Percentiles rank a stretch among this genome's conserved stretches.
Evolutionary conservation across 2,797 vertebrate genomes (phyloP).

Genomic region (Dendrocincla fuliginosa): DNA sequence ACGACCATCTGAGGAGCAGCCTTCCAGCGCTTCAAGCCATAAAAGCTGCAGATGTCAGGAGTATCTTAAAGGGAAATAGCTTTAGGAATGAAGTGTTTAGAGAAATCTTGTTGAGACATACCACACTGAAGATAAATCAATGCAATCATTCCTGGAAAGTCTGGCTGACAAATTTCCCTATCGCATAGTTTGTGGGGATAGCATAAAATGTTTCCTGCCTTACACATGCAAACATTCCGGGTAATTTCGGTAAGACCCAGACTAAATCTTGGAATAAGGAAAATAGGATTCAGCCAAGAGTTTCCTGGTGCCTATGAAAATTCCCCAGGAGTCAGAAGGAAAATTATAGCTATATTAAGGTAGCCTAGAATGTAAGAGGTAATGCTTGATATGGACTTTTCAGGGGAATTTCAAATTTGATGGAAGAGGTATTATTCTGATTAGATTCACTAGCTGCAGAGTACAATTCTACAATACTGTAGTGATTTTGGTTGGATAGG

Average conservation of each 20-base stretch:
- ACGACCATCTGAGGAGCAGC: slow-evolving; percentile 39
- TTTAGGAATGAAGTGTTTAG: slow-evolving; percentile 61
- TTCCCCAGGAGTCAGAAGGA: not conserved
- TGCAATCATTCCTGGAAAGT: slow-evolving; percentile 49
- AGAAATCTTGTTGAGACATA: slow-evolving; percentile 62
- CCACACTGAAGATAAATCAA: slow-evolving; percentile 62
- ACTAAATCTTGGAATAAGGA: not conserved
- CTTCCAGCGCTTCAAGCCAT: slow-evolving; percentile 19
- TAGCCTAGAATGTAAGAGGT: not conserved
- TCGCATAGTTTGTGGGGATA: slow-evolving; percentile 25
- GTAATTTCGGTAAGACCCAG: slow-evolving; percentile 12
- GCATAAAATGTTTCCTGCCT: slow-evolving; percentile 53
- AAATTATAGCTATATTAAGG: not conserved
- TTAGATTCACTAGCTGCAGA: not conserved
- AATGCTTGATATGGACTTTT: not conserved
- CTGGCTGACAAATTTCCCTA: slow-evolving; percentile 72
- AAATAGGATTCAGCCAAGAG: slow-evolving; percentile 12
- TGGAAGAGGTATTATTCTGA: not conserved
- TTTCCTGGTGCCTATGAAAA: not conserved
- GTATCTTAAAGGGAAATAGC: slow-evolving; percentile 48
- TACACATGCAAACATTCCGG: slow-evolving; percentile 2
- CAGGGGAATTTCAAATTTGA: not conserved
- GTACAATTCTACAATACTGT: not conserved
- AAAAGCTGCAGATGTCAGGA: slow-evolving; percentile 60
- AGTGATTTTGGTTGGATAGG: not conserved